Conservation (phyloP, 2,113 vertebrate genomes). For the Centropus bengalensis region DNA sequence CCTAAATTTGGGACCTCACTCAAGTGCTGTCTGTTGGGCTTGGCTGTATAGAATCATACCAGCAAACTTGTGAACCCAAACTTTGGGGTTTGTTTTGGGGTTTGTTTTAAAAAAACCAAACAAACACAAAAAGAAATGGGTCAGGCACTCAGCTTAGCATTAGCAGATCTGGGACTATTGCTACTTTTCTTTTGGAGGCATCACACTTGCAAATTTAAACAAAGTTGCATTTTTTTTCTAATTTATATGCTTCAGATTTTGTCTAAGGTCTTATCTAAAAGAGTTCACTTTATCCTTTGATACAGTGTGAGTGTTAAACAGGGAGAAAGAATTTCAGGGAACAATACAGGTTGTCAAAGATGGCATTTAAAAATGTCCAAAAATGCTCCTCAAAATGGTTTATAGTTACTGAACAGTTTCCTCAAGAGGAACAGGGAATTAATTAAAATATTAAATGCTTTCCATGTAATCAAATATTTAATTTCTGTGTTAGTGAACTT, state of each 20-base stretch:
- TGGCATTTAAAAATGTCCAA: neutral
- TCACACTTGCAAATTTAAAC: neutral
- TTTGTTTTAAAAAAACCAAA: no score
- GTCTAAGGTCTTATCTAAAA: neutral
- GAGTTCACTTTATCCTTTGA: neutral
- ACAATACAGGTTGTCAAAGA: neutral
- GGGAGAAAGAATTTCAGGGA: neutral
- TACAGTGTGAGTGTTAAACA: neutral
- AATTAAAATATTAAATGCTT: neutral
- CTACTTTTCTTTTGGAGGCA: neutral
- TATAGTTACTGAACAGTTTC: neutral
- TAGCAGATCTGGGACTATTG: neutral
- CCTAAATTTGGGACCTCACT: neutral
- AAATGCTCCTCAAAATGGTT: neutral
- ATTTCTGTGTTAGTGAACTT: neutral
- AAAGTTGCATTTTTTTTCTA: neutral
- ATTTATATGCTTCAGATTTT: neutral
- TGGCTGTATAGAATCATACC: neutral
- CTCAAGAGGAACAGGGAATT: neutral
- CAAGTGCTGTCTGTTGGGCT: neutral
- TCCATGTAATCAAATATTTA: neutral
- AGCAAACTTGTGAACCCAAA: neutral
- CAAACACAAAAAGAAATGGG: neutral
- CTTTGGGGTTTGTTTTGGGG: no score
- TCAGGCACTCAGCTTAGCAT: neutral